Base-by-base conservation (phyloP, 2,797 vertebrate species). In the Oophaga sylvatica region DNA sequence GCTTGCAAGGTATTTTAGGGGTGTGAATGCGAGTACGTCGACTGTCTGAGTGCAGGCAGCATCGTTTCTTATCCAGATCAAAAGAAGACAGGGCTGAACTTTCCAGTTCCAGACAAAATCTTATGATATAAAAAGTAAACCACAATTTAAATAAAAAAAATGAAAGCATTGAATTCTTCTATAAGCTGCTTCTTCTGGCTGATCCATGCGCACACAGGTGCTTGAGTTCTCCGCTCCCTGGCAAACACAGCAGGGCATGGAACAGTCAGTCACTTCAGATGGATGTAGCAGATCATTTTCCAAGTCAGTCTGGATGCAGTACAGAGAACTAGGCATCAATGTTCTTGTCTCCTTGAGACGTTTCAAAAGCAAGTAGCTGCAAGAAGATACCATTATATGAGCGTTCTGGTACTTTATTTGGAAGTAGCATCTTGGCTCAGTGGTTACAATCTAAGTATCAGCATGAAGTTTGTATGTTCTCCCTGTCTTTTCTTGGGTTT, bases 311-410 rank as follows among this genome's bases (percentile, higher is more conserved):
- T 92, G 89, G 90, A 90, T 89, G 87, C 83, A 91, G 89, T 93
- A 92, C 90, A 93, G 91, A 94, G 91, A 87, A 59, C 88, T 81
- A 89, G 84, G 76, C 92, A 93, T 93, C 93, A 89, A 90, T 91
- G 92, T 83, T 85, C 59, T 89, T 81, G 81, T 65, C 68, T 22
- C 41, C 77, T 22, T 85, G 62, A 60, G 83, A 67, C 80, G 89
- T 88, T 91, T 90, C 87, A 80, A 91, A 87, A 78, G 56, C 85
- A 68, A 60, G 90, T 87, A 90, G 91, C 78, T 90, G 76, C 83
- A 57, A 48, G 2, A 41, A 65, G 56, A n/a, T 87, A 17, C 29
- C 53, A 60, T 60, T 11, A 29, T 63, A 10, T 63, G 48, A 26
- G n/a, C 29, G 4, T 20, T 71, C 13, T 63, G 9, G 41, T 60